These are phyloP conservation scores for Heliothis subflexa DNA, from an alignment of 1,140 invertebrate genomes.

Conservation along the genomic window DNA sequence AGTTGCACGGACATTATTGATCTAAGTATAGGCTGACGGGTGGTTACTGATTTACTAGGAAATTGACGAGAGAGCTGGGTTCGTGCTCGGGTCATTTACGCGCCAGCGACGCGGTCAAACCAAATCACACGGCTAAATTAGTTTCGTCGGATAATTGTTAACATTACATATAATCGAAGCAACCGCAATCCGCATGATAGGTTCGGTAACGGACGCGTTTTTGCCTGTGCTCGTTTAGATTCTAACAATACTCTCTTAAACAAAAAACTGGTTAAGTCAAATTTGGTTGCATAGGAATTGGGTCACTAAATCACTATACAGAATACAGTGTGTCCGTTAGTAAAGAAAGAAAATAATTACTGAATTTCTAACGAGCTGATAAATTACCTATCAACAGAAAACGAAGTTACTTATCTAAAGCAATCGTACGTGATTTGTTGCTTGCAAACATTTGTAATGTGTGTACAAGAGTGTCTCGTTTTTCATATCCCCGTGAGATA, in stretches of 20 bases:
- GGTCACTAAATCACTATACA: slow-evolving; percentile 53
- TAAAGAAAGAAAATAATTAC: slow-evolving; percentile 49
- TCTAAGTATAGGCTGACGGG: slow-evolving; percentile 35
- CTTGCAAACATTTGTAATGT: slow-evolving; percentile 34
- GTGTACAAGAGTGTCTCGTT: slow-evolving; percentile 6
- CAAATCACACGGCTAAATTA: slow-evolving; percentile 43
- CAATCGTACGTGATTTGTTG: slow-evolving; percentile 27
- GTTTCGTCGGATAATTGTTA: slow-evolving; percentile 56
- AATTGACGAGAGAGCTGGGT: slow-evolving; percentile 55
- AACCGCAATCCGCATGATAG: slow-evolving; percentile 62
- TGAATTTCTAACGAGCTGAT: slow-evolving; percentile 44
- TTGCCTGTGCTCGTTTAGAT: slow-evolving; percentile 61
- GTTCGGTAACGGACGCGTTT: slow-evolving; percentile 65
- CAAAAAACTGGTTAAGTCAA: slow-evolving; percentile 61
- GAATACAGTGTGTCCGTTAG: slow-evolving; percentile 52
- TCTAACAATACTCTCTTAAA: slow-evolving; percentile 60
- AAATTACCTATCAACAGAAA: slow-evolving; percentile 26
- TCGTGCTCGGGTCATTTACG: slow-evolving; percentile 55
- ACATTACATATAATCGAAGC: slow-evolving; percentile 60
- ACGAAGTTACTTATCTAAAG: not conserved
- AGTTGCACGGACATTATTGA: slow-evolving; percentile 39
- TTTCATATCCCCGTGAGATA: slow-evolving; percentile 41
- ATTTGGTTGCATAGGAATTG: slow-evolving; percentile 56
- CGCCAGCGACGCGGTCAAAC: slow-evolving; percentile 41
- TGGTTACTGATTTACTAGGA: slow-evolving; percentile 54